Evolutionary conservation across 2,888 invertebrate species (phyloP).

Genomic region (Pheosia gnoma): DNA sequence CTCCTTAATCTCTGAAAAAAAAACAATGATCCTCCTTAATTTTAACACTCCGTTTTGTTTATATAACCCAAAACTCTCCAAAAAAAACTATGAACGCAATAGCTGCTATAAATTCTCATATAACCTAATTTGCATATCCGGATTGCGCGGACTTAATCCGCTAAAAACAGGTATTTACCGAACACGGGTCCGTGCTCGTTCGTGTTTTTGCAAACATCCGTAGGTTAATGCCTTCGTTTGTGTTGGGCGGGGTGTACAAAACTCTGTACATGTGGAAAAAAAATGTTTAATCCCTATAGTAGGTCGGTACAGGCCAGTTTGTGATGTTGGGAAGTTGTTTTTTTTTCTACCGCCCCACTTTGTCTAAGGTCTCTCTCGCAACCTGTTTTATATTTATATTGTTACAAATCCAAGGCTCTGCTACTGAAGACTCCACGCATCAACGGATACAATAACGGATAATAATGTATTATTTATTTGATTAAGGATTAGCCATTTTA

Average conservation of each 20-base stretch:
- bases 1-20: too few species aligned
- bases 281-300: not conserved
- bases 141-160: constrained; percentile 57
- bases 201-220: constrained; percentile 44
- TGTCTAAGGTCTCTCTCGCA: too few species aligned
- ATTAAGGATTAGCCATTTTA: too few species aligned
- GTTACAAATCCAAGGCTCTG: too few species aligned
- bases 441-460: too few species aligned
- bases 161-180: constrained; percentile 72
- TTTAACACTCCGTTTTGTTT: too few species aligned
- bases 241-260: constrained; percentile 6
- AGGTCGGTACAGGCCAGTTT: not conserved
- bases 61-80: not conserved
- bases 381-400: too few species aligned
- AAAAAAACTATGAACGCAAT: constrained; percentile 29
- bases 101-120: constrained; percentile 60
- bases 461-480: too few species aligned
- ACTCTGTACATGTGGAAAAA: not conserved
- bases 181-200: constrained; percentile 49
- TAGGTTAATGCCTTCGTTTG: constrained; percentile 44
- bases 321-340: too few species aligned
- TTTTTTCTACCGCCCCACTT: too few species aligned
- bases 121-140: constrained; percentile 65
- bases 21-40: too few species aligned
- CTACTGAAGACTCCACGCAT: too few species aligned